Evolutionary conservation across 2,113 vertebrate species (phyloP), one percentile per base, ranked within the genome.

Genomic region (Vimba vimba): DNA sequence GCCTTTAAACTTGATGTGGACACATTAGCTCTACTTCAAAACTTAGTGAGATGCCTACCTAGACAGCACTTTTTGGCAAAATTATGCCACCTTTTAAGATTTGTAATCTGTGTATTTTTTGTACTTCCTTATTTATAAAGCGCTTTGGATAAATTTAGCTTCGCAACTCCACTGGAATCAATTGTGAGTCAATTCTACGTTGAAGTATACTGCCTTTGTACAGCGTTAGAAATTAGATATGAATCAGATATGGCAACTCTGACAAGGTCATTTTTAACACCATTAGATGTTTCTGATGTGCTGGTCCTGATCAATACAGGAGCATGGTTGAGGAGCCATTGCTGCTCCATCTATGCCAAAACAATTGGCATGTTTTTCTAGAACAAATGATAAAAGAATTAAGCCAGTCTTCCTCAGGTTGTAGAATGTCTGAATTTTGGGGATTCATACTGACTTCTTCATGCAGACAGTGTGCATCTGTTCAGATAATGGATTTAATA

Each of bases 401-500:
- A 27, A 75, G 73, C 23, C 43, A 27, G 15, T 75, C 43, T 50
- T 75, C 43, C 43, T 23, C 7, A 10, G 33, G 1, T 39, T 71
- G 68, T 19, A 57, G 55, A 6, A 4, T 69, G 8, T 69, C 33
- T 71, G 33, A 7, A 9, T 11, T 39, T 69, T 68, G 2, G 3
- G 6, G 64, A 77, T 33, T 33, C 27, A 36, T 36, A 36, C 17
- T 12, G 50, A 78, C 0, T 59, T 57, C 27, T 36, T 33, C 33
- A 78, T 59, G 23, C 23, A 36, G 76, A 59, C 21, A 13, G 21
- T 79, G 19, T 60, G 77, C 33, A 60, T 79, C 30, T 60, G 21
- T 79, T 79, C 60, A 79, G 21, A 79, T 60, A 39, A 79, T 79
- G 11, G 33, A 15, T 60, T 60, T 9, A 78, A 78, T 23, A 57